phyloP scores from a whole-genome alignment of 2,113 vertebrate species.

The pig (Sus scrofa) region T2T-Sscrofa CM000828.6:36803501-36804000 shows the following conservation, averaged over 20 bases:
- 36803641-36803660: background rate
- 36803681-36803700: background rate
- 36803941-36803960: slow-evolving; percentile 38
- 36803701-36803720: background rate
- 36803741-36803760: background rate
- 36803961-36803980: background rate
- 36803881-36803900: background rate
- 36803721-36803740: background rate
- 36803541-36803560: background rate
- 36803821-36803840: background rate
- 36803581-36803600: background rate
- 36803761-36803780: background rate
- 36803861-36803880: background rate
- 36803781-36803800: background rate
- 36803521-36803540: background rate
- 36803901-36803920: background rate
- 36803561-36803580: background rate
- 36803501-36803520: background rate
- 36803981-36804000: background rate
- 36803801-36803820: background rate
- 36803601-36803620: background rate
- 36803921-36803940: background rate
- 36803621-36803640: background rate
- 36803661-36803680: background rate
- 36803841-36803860: background rate